Evolutionary conservation across 2,888 invertebrate genomes (phyloP), one percentile per base, ranked within the genome.

Genomic region (Phortica magna): DNA sequence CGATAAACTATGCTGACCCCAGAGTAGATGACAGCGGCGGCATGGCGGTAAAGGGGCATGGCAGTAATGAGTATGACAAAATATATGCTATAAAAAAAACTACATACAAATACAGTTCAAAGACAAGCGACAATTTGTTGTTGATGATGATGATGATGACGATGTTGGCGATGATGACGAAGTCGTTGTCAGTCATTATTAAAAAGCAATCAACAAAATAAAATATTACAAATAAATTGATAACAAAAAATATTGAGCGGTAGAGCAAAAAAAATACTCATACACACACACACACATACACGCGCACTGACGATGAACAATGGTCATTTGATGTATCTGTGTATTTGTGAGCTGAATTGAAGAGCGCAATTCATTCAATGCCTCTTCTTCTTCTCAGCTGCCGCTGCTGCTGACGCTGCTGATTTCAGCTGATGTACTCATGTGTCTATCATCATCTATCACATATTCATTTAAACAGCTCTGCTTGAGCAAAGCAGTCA

Each of bases 1-100:
- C 68, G 68, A 68, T 68, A 68, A 68, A 48, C 68, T 48, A 10
- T 17, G n/a, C 48, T 68, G 68, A 68, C 68, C 68, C 48, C 68
- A 68, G 43, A 19, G 31, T 31, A 31, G 3, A 31, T 31, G 31
- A 31, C 31, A 31, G 31, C 31, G 31, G 31, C 31, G 31, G 31
- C 31, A 1, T 4, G 31, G 31, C 31, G 31, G 1, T 31, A 31
- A 31, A 31, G 31, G 31, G 31, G 31, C 31, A 31, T 31, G 31
- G 31, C 5, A 2, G 31, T 31, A 0, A 31, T 31, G 31, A 4
- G 31, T 31, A 31, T 31, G 31, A 31, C 31, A 31, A 31, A 31
- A 31, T 31, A 31, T 31, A 31, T 31, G 2, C 3, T 31, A 31
- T 31, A 65, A 61, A 12, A 14, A 1, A 31, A 4, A 31, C 31